Evolutionary conservation across 2,797 vertebrate genomes (phyloP).

Genomic region (Enteromius viviparus): DNA sequence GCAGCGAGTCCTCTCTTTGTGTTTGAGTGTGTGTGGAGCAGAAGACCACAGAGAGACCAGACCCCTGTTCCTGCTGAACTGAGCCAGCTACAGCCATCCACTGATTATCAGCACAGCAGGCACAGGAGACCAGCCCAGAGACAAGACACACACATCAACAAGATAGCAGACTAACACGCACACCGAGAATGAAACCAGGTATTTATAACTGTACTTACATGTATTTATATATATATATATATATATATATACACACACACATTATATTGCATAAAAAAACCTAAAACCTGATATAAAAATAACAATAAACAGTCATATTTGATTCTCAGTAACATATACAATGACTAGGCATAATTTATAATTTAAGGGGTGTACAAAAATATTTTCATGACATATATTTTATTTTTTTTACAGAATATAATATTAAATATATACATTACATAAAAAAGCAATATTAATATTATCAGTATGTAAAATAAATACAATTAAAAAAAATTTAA

Average conservation of each 20-base stretch:
- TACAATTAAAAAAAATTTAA: too few species aligned
- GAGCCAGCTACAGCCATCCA: constrained; percentile 92
- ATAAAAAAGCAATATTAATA: background rate
- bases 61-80: constrained; percentile 99
- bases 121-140: constrained; percentile 88
- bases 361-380: background rate
- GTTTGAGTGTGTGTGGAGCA: constrained; percentile 35
- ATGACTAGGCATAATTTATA: background rate
- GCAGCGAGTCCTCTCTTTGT: constrained; percentile 16
- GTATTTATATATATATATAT: background rate
- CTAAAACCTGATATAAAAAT: too few species aligned
- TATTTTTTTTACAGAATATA: background rate
- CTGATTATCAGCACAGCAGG: constrained; percentile 99
- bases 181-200: background rate
- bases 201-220: background rate
- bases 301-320: background rate
- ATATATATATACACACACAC: background rate
- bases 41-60: constrained; percentile 85
- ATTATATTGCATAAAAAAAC: background rate
- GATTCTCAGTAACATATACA: background rate
- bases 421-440: background rate
- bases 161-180: background rate
- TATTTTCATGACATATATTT: background rate
- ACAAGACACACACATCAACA: background rate
- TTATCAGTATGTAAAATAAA: background rate